Evolutionary conservation across 2,888 invertebrate genomes (phyloP).

Genomic region (Idaea biselata): DNA sequence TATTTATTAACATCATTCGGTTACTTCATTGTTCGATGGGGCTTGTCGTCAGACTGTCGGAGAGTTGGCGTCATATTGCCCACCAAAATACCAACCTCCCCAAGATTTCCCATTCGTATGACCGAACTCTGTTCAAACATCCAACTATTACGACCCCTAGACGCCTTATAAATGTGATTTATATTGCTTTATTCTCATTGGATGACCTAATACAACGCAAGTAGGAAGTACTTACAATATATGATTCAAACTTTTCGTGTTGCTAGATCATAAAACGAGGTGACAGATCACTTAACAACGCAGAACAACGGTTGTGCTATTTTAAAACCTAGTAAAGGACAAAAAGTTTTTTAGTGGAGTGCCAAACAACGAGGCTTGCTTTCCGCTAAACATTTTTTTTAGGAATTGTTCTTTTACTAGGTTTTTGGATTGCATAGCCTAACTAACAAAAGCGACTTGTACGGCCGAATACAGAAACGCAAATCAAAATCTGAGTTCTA

Average conservation of each 20-base stretch:
- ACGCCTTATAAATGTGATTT: slow-evolving; percentile 23
- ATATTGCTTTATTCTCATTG: slow-evolving; percentile 25
- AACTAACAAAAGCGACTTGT: too few relatives aligned
- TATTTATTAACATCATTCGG: not conserved
- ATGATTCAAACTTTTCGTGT: slow-evolving; percentile 15
- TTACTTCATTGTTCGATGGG: not conserved
- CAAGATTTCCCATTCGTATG: slow-evolving; percentile 28
- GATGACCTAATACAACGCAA: slow-evolving; percentile 25
- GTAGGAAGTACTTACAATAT: slow-evolving; percentile 7
- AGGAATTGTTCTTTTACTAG: too few relatives aligned
- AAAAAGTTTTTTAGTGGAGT: too few relatives aligned
- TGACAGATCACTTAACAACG: not conserved
- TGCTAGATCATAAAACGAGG: not conserved
- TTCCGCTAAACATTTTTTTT: too few relatives aligned
- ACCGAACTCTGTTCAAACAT: slow-evolving; percentile 31
- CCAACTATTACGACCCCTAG: slow-evolving; percentile 16
- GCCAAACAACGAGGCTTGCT: too few relatives aligned
- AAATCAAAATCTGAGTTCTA: too few relatives aligned
- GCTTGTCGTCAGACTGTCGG: slow-evolving; percentile 12
- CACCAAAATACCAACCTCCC: slow-evolving; percentile 31
- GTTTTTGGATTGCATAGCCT: too few relatives aligned
- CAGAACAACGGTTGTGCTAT: not conserved
- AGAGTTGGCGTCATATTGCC: slow-evolving; percentile 29
- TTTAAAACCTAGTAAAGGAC: too few relatives aligned
- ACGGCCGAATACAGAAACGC: too few relatives aligned